These are phyloP conservation scores for Moxostoma hubbsi DNA, from an alignment of 2,797 vertebrate species.

Conservation along the genomic window DNA sequence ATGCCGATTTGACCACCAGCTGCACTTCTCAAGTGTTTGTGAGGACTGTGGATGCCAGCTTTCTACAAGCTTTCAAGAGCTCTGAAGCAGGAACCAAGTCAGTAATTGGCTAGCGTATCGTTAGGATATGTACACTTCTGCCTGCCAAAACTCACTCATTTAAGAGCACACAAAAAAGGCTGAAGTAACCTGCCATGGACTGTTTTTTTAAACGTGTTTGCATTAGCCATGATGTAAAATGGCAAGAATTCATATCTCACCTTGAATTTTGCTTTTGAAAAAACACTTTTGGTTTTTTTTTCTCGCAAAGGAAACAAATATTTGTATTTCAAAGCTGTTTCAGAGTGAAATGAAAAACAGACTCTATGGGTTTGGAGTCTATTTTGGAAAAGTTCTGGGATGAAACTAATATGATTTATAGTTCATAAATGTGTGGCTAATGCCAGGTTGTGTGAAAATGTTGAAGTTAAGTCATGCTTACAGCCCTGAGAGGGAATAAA, in stretches of 20 bases:
- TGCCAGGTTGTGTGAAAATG: slow-evolving; percentile 76
- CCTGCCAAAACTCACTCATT: slow-evolving; percentile 79
- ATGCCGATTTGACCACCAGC: slow-evolving; percentile 68
- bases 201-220: slow-evolving; percentile 66
- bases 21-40: slow-evolving; percentile 56
- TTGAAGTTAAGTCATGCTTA: slow-evolving; percentile 67
- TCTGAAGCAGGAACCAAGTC: slow-evolving; percentile 77
- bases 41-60: slow-evolving; percentile 76
- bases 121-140: slow-evolving; percentile 73
- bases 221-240: slow-evolving; percentile 79
- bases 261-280: slow-evolving; percentile 69
- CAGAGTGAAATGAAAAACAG: slow-evolving; percentile 79
- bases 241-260: slow-evolving; percentile 78
- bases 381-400: slow-evolving; percentile 77
- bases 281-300: slow-evolving; percentile 66
- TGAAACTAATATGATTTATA: slow-evolving; percentile 75
- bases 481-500: slow-evolving; percentile 59
- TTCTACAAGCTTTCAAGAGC: slow-evolving; percentile 76
- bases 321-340: slow-evolving; percentile 82
- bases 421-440: slow-evolving; percentile 75
- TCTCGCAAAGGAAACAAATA: slow-evolving; percentile 75
- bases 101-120: slow-evolving; percentile 72
- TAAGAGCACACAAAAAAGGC: slow-evolving; percentile 74
- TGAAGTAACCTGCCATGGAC: slow-evolving; percentile 62
- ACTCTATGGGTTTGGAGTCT: slow-evolving; percentile 75